Evolutionary conservation across 2,888 invertebrate genomes (phyloP), one percentile per base, ranked within the genome.

Genomic region (Alcis repandata): DNA sequence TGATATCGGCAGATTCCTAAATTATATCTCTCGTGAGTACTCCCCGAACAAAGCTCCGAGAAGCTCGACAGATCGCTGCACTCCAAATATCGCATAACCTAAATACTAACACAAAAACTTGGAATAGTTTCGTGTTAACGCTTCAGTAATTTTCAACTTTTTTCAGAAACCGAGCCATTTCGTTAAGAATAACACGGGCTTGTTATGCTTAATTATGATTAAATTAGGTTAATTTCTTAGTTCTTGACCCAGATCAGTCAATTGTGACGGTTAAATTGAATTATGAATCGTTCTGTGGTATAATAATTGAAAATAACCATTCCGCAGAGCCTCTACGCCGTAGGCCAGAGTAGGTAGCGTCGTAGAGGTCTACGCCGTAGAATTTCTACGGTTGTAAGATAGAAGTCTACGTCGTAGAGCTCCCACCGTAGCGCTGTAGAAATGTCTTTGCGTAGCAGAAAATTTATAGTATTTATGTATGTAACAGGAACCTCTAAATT

Each of bases 171-270:
- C 33, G 11, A 27, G n/a, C 51, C 32, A 46, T 63, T 52, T 32
- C 19, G 32, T 46, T 52, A 38, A 33, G 19, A 58, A 51, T 36
- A 51, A 63, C 58, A 63, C 59, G 48, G 36, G 60, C 57, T 52
- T 65, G 56, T 56, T 56, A 57, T 27, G 54, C 45, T 60, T 56
- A 60, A 65, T 65, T 57, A 33, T 56, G 56, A 56, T 17, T 38
- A 60, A 64, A 64, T 64, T 59, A 43, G 64, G 64, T 64, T 59
- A 54, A 41, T 41, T 59, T 54, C 54, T 59, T 64, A 33, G 54
- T 59, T 54, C 54, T 59, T 64, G 64, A 59, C 64, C 59, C 38
- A 53, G 36, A 59, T 53, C 45, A 40, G 36, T 49, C 41, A 62
- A 36, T 62, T 49, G 20, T 43, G 45, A 63, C 40, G 57, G 32